phyloP scores from a whole-genome alignment of 2,113 vertebrate species.

The Sardina pilchardus region DNA sequence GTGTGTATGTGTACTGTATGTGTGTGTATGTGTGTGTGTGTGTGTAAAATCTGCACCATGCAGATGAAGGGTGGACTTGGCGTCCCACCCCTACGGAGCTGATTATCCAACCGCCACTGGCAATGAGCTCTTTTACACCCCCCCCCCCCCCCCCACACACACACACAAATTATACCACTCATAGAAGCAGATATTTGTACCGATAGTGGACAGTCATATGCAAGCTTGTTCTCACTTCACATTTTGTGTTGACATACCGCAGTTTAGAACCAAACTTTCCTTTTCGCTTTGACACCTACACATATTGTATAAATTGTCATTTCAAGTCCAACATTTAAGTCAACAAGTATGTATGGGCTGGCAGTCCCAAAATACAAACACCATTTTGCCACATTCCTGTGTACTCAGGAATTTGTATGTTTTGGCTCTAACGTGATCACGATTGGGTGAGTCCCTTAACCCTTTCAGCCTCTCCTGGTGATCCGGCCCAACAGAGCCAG shows the following conservation, averaged over 20 bases:
- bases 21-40: neutral
- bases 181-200: neutral
- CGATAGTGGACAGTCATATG: neutral
- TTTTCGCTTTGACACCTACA: neutral
- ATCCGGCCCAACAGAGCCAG: neutral
- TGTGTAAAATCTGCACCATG: neutral
- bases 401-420: constrained; percentile 11
- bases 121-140: neutral
- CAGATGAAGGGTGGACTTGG: neutral
- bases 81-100: neutral
- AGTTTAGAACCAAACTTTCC: neutral
- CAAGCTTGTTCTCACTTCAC: no score
- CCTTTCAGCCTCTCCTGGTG: constrained; percentile 2
- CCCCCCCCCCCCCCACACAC: no score
- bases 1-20: neutral
- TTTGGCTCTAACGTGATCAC: neutral
- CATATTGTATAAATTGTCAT: neutral
- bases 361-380: neutral
- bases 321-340: no score
- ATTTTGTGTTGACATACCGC: neutral
- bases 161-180: neutral
- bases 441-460: constrained; percentile 3
- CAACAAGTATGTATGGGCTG: neutral
- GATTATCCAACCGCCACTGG: neutral
- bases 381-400: constrained; percentile 12